Percentiles rank a stretch among this genome's conserved stretches.
Evolutionary conservation across 2,797 vertebrate genomes (phyloP).

Genomic region (Melanotaenia boesemani): DNA sequence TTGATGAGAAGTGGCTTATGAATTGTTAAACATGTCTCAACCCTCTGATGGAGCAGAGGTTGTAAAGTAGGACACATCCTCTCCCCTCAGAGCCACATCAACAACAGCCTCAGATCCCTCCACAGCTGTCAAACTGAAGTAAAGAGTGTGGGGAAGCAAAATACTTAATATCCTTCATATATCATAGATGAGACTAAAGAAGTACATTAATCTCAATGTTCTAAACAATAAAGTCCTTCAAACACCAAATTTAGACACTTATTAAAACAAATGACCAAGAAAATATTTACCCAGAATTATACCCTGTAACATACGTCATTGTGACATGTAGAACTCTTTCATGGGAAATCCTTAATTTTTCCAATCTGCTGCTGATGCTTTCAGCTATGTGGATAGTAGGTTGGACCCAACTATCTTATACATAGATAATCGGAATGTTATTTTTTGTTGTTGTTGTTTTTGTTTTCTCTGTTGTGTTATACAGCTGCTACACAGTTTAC

Average conservation of each 20-base stretch:
- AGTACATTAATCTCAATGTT: slow-evolving; percentile 8
- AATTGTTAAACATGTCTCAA: slow-evolving; percentile 57
- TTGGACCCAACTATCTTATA: no score
- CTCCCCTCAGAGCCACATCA: slow-evolving; percentile 57
- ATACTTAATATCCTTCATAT: slow-evolving; percentile 24
- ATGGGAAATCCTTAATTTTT: no score
- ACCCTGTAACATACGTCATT: no score
- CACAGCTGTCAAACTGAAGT: slow-evolving; percentile 60
- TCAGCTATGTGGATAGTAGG: no score
- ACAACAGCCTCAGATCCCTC: slow-evolving; percentile 34
- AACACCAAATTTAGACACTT: background rate
- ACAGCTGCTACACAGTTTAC: background rate
- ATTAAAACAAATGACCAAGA: background rate
- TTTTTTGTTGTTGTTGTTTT: no score
- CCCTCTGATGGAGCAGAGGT: slow-evolving; percentile 51
- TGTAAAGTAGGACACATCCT: slow-evolving; percentile 72
- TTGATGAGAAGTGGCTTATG: slow-evolving; percentile 37
- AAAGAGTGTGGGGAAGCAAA: slow-evolving; percentile 28
- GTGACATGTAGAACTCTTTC: no score
- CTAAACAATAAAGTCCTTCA: background rate
- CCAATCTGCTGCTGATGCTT: no score
- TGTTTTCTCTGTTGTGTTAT: no score
- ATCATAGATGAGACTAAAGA: slow-evolving; percentile 27
- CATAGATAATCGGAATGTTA: no score
- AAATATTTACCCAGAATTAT: background rate